phyloP scores from a whole-genome alignment of 2,888 invertebrate genomes.

The Heterodera filipjevi region DNA sequence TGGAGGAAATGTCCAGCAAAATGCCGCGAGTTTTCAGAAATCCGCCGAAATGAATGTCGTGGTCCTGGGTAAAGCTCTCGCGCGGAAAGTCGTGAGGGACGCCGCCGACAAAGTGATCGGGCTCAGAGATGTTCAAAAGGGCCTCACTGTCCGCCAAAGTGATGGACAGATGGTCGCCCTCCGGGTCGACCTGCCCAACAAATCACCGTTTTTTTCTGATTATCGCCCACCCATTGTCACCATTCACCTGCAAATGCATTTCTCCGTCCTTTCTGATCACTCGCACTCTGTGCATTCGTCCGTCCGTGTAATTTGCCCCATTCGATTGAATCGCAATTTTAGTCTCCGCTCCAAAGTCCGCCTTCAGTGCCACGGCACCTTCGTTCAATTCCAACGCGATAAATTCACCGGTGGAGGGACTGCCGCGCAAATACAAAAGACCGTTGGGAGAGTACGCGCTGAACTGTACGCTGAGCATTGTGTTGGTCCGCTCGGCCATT shows the following conservation, averaged over 20 bases:
- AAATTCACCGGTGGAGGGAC: conserved; percentile 66
- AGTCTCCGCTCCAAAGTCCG: conserved; percentile 62
- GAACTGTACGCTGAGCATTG: conserved; percentile 58
- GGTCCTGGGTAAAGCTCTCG: conserved; percentile 42
- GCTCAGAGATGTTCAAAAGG: conserved; percentile 64
- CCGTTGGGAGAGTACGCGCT: conserved; percentile 62
- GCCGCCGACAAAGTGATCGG: conserved; percentile 67
- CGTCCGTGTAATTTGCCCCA: conserved; percentile 66
- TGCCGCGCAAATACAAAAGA: conserved; percentile 63
- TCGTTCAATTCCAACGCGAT: conserved; percentile 66
- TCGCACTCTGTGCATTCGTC: conserved; percentile 64
- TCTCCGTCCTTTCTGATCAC: conserved; percentile 57
- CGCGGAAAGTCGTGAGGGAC: conserved; percentile 64
- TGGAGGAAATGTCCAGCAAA: conserved; percentile 44
- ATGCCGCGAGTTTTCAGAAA: conserved; percentile 49
- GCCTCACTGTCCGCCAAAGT: conserved; percentile 55
- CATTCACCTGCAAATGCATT: conserved; percentile 55
- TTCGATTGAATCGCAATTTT: conserved; percentile 53
- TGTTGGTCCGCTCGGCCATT: conserved; percentile 55
- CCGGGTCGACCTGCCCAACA: conserved; percentile 57
- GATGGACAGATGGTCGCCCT: conserved; percentile 52
- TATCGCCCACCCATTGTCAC: background rate
- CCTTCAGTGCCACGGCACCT: conserved; percentile 65
- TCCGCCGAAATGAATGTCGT: conserved; percentile 56
- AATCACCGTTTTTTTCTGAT: background rate